Conservation (phyloP, 2,113 vertebrate genomes). For the Leucopsar rothschildi region DNA sequence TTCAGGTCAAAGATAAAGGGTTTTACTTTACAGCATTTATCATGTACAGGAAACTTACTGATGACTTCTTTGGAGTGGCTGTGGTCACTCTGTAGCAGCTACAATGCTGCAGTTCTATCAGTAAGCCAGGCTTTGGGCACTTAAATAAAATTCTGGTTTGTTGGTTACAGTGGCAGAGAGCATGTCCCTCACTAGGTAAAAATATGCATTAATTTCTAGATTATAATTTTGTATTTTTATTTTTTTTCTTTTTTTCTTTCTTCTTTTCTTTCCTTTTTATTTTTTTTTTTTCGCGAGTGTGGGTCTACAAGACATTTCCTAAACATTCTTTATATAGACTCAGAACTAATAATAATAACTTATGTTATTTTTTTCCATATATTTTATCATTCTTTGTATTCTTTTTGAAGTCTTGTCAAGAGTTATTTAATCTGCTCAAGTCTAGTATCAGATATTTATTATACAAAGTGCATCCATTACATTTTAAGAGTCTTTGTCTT, state of each 20-base stretch:
- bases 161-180: fast-evolving
- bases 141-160: neutral
- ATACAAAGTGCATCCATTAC: neutral
- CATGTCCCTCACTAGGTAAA: neutral
- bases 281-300: fast-evolving
- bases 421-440: neutral
- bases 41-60: neutral
- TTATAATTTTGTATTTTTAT: neutral
- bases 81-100: neutral
- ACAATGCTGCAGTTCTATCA: neutral
- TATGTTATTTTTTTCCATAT: neutral
- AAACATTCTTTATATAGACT: neutral
- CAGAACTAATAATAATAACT: neutral
- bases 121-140: neutral
- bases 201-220: neutral
- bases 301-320: neutral
- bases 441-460: neutral
- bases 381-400: neutral
- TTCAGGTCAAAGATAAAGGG: neutral
- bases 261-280: too few relatives aligned
- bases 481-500: neutral
- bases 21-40: neutral
- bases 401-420: neutral
- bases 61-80: neutral
- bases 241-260: neutral